These are phyloP conservation scores for Urosaurus nigricauda DNA, from an alignment of 2,797 vertebrate genomes.

Conservation along the genomic window DNA sequence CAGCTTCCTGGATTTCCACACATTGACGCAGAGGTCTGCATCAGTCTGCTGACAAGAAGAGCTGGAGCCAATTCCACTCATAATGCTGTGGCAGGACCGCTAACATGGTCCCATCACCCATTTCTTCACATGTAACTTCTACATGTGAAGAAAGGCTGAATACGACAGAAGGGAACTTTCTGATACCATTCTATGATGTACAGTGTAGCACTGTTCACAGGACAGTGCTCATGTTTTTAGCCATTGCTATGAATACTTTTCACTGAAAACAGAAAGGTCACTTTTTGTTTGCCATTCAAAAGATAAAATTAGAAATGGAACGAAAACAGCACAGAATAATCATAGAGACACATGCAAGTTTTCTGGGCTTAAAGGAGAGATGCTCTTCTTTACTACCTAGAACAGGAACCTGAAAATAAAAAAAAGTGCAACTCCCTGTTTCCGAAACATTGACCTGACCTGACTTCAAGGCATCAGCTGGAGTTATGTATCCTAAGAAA, in stretches of 20 bases:
- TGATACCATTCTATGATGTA: too few species aligned
- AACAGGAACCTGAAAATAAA: not conserved
- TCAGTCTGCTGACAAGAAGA: not conserved
- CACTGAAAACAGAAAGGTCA: not conserved
- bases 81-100: not conserved
- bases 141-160: not conserved
- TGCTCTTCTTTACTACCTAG: not conserved
- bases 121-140: not conserved
- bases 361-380: not conserved
- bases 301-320: not conserved
- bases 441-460: not conserved
- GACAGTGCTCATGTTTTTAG: not conserved
- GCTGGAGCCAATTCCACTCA: not conserved
- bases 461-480: not conserved
- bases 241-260: not conserved
- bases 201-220: not conserved
- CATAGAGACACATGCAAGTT: not conserved
- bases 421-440: not conserved
- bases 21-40: not conserved
- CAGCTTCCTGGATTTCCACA: not conserved
- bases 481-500: not conserved
- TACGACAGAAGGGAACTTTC: too few species aligned
- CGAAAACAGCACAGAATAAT: not conserved
- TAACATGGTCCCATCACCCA: not conserved
- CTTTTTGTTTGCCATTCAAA: not conserved